Evolutionary conservation across 2,113 vertebrate species (phyloP).

Genomic region (Oncorhynchus mykiss): DNA sequence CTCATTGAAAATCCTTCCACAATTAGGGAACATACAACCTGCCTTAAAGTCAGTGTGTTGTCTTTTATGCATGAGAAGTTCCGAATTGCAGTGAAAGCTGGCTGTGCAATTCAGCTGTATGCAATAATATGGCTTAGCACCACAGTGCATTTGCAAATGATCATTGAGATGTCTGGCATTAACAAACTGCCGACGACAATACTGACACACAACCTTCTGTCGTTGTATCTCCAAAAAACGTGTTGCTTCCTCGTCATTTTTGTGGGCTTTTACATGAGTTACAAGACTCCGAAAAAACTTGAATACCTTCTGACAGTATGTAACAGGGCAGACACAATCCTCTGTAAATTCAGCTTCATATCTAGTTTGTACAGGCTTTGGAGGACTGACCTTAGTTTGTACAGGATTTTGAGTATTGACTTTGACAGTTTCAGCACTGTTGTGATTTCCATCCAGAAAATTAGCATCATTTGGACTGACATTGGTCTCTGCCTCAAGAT

Average conservation of each 20-base stretch:
- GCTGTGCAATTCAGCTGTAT: constrained; percentile 97
- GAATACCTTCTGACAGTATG: constrained; percentile 94
- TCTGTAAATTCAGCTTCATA: constrained; percentile 83
- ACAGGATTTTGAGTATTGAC: constrained; percentile 78
- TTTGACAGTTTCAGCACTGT: constrained; percentile 75
- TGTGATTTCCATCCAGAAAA: constrained; percentile 74
- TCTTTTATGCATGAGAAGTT: constrained; percentile 92
- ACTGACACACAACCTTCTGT: constrained; percentile 98
- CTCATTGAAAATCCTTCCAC: constrained; percentile 91
- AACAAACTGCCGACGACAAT: constrained; percentile 96
- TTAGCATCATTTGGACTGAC: constrained; percentile 64
- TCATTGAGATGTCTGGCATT: constrained; percentile 96
- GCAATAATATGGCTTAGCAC: constrained; percentile 94
- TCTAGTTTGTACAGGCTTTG: constrained; percentile 82
- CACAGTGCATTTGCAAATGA: constrained; percentile 98
- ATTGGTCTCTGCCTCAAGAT: constrained; percentile 76
- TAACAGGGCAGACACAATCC: constrained; percentile 95
- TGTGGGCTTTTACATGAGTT: constrained; percentile 93
- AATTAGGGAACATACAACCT: constrained; percentile 97
- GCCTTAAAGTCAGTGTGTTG: constrained; percentile 91
- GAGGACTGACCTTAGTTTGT: constrained; percentile 69
- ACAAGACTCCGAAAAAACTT: constrained; percentile 98
- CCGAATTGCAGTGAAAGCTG: constrained; percentile 91
- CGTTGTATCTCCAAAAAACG: constrained; percentile 98
- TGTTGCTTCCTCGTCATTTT: constrained; percentile 93